Conservation (phyloP, 2,797 vertebrate species). For the Etheostoma perlongum region DNA sequence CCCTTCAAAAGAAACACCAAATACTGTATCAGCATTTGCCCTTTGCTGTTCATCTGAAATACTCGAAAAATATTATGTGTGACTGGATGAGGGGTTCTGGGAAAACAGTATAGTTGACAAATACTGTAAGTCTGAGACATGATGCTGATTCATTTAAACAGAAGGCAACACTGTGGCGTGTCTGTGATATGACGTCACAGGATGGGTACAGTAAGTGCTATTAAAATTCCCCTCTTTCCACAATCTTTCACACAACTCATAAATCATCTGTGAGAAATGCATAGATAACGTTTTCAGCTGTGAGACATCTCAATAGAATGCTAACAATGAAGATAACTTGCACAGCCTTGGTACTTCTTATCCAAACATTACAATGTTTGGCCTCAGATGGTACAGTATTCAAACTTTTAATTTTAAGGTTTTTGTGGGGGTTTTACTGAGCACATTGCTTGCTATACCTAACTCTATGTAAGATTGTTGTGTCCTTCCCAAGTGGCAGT, state of each 20-base stretch:
- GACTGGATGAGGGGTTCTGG: too few relatives aligned
- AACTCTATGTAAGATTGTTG: background rate
- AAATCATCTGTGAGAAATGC: constrained; percentile 6
- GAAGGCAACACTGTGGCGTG: too few relatives aligned
- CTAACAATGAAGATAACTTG: constrained; percentile 54
- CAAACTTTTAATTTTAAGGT: background rate
- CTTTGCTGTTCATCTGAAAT: too few relatives aligned
- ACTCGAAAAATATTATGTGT: too few relatives aligned
- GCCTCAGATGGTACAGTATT: constrained; percentile 63
- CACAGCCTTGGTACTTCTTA: constrained; percentile 53
- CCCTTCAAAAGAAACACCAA: too few relatives aligned
- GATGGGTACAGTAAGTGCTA: background rate
- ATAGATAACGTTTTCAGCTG: constrained; percentile 1
- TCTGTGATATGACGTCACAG: background rate
- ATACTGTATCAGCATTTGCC: too few relatives aligned
- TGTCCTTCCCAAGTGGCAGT: background rate
- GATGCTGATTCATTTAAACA: background rate
- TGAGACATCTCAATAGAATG: constrained; percentile 9
- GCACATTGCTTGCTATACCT: background rate
- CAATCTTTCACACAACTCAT: constrained; percentile 19
- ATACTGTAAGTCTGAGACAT: background rate
- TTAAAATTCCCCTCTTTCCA: constrained; percentile 1
- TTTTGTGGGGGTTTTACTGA: background rate
- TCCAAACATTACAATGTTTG: constrained; percentile 55
- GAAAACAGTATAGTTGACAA: background rate